Evolutionary conservation across 1,140 invertebrate genomes (phyloP), one percentile per base, ranked within the genome.

Genomic region (Andricus grossulariae): DNA sequence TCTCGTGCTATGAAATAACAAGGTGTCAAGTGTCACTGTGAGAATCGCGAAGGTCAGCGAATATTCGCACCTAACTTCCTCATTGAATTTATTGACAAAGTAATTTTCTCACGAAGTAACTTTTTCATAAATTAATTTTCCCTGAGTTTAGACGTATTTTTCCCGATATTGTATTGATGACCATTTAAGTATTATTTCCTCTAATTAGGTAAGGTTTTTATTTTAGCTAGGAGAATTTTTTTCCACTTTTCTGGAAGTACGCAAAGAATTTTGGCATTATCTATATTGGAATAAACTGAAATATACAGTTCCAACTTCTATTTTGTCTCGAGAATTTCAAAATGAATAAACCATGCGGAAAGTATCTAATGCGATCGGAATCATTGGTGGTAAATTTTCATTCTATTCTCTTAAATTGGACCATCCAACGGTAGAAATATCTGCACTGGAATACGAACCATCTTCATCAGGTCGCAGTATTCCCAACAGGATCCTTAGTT

Each of bases 11-110:
- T 45, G 32, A 32, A 66, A 39, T 39, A 66, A 66, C 15, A 32
- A 66, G 60, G 60, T 66, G 15, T 45, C n/a, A 39, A 66, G 25
- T 32, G 25, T 66, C 60, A 66, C 39, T 66, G 60, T 66, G 60
- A 39, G n/a, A 66, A 66, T 66, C 39, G 39, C 32, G 25, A 66
- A 45, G 60, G 60, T 66, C 32, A n/a, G n/a, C n/a, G 15, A 66
- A 66, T 60, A 39, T 60, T 13, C 15, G 13, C 21, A 25, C 25
- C 57, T 13, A 12, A 60, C 25, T 60, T 60, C 18, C 39, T 66
- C 25, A 66, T 66, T 39, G 39, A 19, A 21, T 55, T 55, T 21
- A 5, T 55, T 21, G 10, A 19, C 19, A 39, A 66, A 21, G 1
- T 66, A 39, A 66, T 66, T 16, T 66, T 32, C n/a, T n/a, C n/a